phyloP scores from a whole-genome alignment of 2,888 invertebrate species.

The Tetheella fluctuosa region DNA sequence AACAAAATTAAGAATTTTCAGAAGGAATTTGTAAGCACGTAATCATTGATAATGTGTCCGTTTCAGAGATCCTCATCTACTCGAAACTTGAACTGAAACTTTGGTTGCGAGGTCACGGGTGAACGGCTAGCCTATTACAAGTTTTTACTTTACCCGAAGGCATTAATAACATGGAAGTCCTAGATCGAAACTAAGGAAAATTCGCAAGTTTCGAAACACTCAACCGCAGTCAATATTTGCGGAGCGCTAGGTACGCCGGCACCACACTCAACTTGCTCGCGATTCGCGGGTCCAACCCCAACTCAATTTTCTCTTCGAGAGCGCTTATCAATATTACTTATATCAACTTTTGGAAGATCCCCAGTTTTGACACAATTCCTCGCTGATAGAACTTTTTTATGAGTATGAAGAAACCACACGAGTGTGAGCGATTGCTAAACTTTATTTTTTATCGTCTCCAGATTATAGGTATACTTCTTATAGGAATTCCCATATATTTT shows the following conservation, averaged over 20 bases:
- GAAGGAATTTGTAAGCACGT: not conserved
- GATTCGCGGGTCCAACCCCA: constrained; percentile 43
- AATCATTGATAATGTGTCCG: not conserved
- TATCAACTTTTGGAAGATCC: constrained; percentile 48
- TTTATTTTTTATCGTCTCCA: not conserved
- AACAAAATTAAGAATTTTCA: not conserved
- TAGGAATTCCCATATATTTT: too few species aligned
- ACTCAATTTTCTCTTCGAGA: constrained; percentile 59
- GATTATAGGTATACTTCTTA: too few species aligned
- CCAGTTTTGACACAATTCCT: constrained; percentile 29
- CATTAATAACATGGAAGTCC: constrained; percentile 40
- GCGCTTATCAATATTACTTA: constrained; percentile 60
- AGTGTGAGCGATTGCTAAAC: too few species aligned
- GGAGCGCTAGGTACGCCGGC: constrained; percentile 52
- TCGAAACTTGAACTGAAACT: not conserved
- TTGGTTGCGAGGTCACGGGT: constrained; percentile 14
- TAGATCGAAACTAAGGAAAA: constrained; percentile 41
- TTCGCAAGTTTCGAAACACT: constrained; percentile 50
- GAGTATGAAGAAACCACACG: not conserved
- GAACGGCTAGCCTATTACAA: constrained; percentile 40
- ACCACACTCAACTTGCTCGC: constrained; percentile 49
- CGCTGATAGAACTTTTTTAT: constrained; percentile 27
- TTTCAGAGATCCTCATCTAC: not conserved
- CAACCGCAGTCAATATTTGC: constrained; percentile 63
- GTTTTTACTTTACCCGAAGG: constrained; percentile 38